phyloP scores from a whole-genome alignment of 2,888 invertebrate species.

The Pheosia tremula region DNA sequence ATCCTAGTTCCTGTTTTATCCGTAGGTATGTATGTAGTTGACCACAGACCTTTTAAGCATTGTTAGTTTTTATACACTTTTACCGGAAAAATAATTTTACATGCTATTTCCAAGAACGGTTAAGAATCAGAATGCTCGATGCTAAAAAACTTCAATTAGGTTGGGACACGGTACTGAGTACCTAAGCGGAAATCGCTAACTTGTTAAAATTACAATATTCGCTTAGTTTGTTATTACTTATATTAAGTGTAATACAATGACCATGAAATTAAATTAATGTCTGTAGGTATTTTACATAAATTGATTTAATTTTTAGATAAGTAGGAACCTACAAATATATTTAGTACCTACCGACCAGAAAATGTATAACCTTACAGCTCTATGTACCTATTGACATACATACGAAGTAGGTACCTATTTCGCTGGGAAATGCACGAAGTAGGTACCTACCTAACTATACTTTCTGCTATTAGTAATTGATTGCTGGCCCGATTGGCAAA shows the following conservation, averaged over 20 bases:
- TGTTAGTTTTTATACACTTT: neutral
- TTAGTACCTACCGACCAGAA: too few relatives aligned
- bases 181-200: slow-evolving; percentile 5
- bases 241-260: neutral
- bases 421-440: too few relatives aligned
- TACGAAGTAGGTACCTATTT: neutral
- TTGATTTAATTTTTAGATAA: too few relatives aligned
- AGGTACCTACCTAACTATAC: neutral
- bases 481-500: too few relatives aligned
- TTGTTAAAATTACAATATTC: neutral
- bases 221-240: neutral
- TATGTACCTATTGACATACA: too few relatives aligned
- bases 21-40: neutral
- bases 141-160: slow-evolving; percentile 2
- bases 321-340: too few relatives aligned
- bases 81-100: slow-evolving; percentile 5
- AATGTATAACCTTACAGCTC: too few relatives aligned
- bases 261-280: neutral
- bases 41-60: neutral
- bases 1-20: neutral
- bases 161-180: neutral
- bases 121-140: neutral
- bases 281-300: too few relatives aligned
- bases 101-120: slow-evolving; percentile 2
- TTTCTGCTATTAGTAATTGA: too few relatives aligned